Evolutionary conservation across 2,888 invertebrate species (phyloP), one percentile per base, ranked within the genome.

Genomic region (Bedellia somnulentella): DNA sequence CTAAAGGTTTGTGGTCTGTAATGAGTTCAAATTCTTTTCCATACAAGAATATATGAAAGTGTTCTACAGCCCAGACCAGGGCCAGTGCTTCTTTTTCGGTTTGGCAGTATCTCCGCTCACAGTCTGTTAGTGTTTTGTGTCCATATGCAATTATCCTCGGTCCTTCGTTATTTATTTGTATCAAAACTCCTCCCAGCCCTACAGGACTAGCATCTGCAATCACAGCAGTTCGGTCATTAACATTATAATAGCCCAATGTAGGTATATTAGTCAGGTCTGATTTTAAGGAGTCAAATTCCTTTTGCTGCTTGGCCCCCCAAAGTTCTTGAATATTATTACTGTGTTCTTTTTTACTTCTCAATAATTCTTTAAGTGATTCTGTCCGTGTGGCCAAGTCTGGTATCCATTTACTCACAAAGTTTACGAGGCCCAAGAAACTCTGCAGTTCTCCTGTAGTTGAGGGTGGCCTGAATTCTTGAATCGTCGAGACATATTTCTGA

Each of bases 1-100:
- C 52, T 3, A 75, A 36, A 0, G 68, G 59, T 18, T 52, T 49
- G 24, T 52, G 48, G 27, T 52, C 51, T 0, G 37, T 49, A 1
- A 46, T 30, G 3, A 53, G 38, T 2, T 51, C 53, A 26, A 47
- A 45, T 13, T 35, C 27, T 23, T 46, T 49, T 0, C 46, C 45
- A 29, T 21, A 47, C 0, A 47, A 29, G 11, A 37, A 49, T 1
- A 41, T 33, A 5, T 42, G 10, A 21, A 47, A 46, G 32, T 46
- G 47, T 28, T 45, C 45, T 0, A 45, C 34, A 1, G 45, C 39
- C 44, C 45, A 45, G 0, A 45, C 46, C 2, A 46, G 21, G 0
- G 43, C 42, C 2, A 46, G 22, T 0, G 46, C 48, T 23, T 46
- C 46, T 22, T 47, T 49, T 31, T 47, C 46, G 0, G 47, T 47